A percentile compares a stretch with the other conserved stretches of the same genome.
phyloP scores from a whole-genome alignment of 1,140 invertebrate species.

The Zaprionus kolodkinae region DNA sequence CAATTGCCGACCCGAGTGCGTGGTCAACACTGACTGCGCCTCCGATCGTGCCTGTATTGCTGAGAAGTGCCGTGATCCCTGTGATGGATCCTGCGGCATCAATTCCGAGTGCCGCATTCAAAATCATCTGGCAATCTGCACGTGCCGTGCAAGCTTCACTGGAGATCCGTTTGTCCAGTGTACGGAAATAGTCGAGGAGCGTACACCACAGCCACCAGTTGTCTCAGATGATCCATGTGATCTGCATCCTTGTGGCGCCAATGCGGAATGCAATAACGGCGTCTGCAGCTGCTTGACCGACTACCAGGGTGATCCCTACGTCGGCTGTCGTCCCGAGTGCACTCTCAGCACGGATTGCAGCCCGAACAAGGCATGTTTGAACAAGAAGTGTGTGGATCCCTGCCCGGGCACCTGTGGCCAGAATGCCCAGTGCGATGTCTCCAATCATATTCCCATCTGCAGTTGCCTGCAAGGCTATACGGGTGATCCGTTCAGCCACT shows the following conservation, averaged over 20 bases:
- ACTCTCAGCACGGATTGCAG: conserved; percentile 93
- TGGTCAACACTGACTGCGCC: conserved; percentile 92
- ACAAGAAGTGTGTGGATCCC: conserved; percentile 90
- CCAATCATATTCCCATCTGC: conserved; percentile 92
- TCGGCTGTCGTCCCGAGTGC: conserved; percentile 92
- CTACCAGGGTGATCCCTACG: conserved; percentile 88
- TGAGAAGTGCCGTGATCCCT: conserved; percentile 91
- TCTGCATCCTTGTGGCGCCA: conserved; percentile 91
- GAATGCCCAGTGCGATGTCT: conserved; percentile 90
- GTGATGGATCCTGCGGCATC: conserved; percentile 91
- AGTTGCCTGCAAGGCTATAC: conserved; percentile 88
- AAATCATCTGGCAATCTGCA: conserved; percentile 91
- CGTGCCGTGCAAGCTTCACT: conserved; percentile 87
- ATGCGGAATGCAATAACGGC: conserved; percentile 89
- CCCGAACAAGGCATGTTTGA: conserved; percentile 89
- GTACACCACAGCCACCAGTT: conserved; percentile 85
- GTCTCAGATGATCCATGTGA: conserved; percentile 87
- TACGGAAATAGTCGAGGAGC: conserved; percentile 85
- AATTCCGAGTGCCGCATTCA: conserved; percentile 91
- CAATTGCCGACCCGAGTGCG: conserved; percentile 91
- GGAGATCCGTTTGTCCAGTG: conserved; percentile 92
- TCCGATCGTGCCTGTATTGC: conserved; percentile 90
- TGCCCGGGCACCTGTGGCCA: conserved; percentile 91
- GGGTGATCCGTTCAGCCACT: conserved; percentile 90
- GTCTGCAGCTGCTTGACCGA: conserved; percentile 88